phyloP scores from a whole-genome alignment of 2,113 vertebrate species.

The Percopsis transmontana region DNA sequence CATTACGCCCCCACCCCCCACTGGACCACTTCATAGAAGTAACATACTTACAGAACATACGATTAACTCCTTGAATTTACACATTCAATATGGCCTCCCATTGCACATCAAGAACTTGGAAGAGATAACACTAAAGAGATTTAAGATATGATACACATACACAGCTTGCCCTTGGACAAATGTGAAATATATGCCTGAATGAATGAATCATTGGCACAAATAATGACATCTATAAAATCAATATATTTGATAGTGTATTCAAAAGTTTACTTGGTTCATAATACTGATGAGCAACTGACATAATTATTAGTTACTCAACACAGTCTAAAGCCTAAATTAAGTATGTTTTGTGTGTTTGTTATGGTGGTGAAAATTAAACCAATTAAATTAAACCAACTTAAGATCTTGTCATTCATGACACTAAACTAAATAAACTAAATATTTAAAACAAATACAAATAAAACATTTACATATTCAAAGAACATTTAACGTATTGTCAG shows the following conservation, averaged over 20 bases:
- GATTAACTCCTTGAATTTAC: constrained; percentile 29
- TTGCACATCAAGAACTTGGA: constrained; percentile 31
- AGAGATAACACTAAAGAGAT: constrained; percentile 11
- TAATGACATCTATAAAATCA: not conserved
- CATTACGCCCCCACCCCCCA: constrained; percentile 14
- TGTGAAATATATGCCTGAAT: not conserved
- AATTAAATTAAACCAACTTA: not conserved
- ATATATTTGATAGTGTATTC: constrained; percentile 12
- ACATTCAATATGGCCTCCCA: constrained; percentile 40
- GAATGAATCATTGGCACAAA: not conserved
- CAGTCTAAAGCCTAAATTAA: not conserved
- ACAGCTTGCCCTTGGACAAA: constrained; percentile 1
- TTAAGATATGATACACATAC: constrained; percentile 3
- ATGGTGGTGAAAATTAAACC: constrained; percentile 12
- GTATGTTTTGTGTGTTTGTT: not conserved
- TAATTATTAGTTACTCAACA: not conserved
- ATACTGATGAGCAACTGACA: not conserved
- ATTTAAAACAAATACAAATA: constrained; percentile 10
- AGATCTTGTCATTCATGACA: not conserved
- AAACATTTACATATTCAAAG: constrained; percentile 17
- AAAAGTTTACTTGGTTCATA: constrained; percentile 3
- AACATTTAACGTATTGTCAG: not conserved
- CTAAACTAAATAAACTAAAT: not conserved
- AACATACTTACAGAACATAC: constrained; percentile 49
- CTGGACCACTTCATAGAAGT: constrained; percentile 65